Evolutionary conservation across 2,888 invertebrate species (phyloP), one percentile per base, ranked within the genome.

Genomic region (Patella caerulea): DNA sequence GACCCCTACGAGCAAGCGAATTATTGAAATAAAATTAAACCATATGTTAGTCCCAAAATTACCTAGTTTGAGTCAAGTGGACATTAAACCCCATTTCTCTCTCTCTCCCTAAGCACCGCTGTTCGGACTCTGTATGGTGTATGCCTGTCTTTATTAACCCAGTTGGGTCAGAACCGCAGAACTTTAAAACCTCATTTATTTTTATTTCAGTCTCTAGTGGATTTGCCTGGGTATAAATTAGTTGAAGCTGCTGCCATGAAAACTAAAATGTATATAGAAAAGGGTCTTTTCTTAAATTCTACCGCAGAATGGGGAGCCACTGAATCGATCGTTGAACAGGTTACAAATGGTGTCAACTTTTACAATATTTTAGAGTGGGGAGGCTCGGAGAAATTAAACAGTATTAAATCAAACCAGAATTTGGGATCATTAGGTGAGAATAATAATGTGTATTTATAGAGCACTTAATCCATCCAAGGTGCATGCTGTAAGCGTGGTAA

Each of bases 281-380:
- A 88, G 2, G 94, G 93, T 0, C 85, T 93, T 17, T 96, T 94
- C 93, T 82, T 79, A 0, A 84, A 91, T 29, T 95, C 96, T 0
- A 95, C 95, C 0, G 75, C 87, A 0, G 93, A 94, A 73, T 97
- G 95, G 95, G 92, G 93, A 15, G 82, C 86, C 0, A 94, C 95
- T 0, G 95, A 96, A 90, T 69, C 84, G 2, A 93, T 94, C 0
- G 93, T 93, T n/a, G 89, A 93, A n/a, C 81, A 87, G 3, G 86
- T 86, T 70, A 94, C 96, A 0, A 89, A 91, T 81, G 93, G 92
- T 17, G 95, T 97, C 9, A 95, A 96, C 89, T 96, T 96, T 89
- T 97, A 97, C 90, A 96, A 97, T 89, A 95, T 97, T 80, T 91
- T 95, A 72, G 87, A 91, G 19, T 89, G 89, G 87, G 84, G 81